Conservation (phyloP, 2,888 invertebrate genomes). For the Drosophila affinis region DNA sequence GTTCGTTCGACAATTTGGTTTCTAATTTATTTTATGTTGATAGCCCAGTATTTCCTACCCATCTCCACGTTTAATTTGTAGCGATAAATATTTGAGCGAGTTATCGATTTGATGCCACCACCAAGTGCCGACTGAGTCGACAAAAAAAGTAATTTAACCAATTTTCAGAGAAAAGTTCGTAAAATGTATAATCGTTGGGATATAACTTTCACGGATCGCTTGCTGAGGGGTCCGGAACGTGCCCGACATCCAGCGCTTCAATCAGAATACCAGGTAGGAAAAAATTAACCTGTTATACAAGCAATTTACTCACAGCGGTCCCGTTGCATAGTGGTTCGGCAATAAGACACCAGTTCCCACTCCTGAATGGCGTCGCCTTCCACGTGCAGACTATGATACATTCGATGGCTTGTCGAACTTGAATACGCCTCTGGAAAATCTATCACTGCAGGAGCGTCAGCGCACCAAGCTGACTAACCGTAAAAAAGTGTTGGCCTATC, state of each 20-base stretch:
- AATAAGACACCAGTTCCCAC: not conserved
- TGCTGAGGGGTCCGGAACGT: not conserved
- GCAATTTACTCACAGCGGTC: not conserved
- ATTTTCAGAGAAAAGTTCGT: not conserved
- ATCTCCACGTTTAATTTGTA: constrained; percentile 12
- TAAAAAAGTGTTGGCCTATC: not conserved
- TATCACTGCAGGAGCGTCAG: constrained; percentile 18
- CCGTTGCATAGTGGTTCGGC: not conserved
- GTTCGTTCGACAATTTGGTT: constrained; percentile 10
- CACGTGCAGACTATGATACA: not conserved
- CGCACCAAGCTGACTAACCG: constrained; percentile 12
- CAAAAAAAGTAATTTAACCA: not conserved
- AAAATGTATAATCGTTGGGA: not conserved
- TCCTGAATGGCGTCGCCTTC: not conserved
- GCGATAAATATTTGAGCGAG: not conserved
- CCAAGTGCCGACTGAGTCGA: not conserved
- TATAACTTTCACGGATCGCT: too few species aligned
- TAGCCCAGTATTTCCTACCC: constrained; percentile 8
- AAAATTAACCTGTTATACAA: not conserved
- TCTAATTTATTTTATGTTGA: constrained; percentile 44
- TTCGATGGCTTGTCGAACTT: constrained; percentile 14
- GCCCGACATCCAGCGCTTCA: not conserved
- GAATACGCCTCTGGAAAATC: not conserved
- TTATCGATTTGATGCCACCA: not conserved
- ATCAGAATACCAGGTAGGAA: not conserved